phyloP scores from a whole-genome alignment of 2,113 vertebrate species.

The Hemiprocne comata region DNA sequence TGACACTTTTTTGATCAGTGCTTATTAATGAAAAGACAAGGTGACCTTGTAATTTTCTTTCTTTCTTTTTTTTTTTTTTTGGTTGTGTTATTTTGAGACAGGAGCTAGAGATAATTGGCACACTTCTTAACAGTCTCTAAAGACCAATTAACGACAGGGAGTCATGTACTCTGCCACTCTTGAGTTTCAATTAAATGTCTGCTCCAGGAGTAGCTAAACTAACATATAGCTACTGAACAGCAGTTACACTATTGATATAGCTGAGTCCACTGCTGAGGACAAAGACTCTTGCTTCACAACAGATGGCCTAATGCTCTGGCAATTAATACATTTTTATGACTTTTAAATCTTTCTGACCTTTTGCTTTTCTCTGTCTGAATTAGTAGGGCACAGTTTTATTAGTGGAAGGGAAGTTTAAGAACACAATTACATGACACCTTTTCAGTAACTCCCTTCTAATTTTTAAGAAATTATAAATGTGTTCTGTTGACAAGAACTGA shows the following conservation, averaged over 20 bases:
- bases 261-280: constrained; percentile 36
- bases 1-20: neutral
- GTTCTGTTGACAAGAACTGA: neutral
- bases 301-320: constrained; percentile 46
- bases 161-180: constrained; percentile 37
- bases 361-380: constrained; percentile 30
- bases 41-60: constrained; percentile 52
- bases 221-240: constrained; percentile 9
- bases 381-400: neutral
- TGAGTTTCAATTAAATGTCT: constrained; percentile 68
- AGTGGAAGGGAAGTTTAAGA: neutral
- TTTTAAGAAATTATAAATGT: neutral
- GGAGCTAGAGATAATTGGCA: constrained; percentile 55
- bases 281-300: neutral
- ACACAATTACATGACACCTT: neutral
- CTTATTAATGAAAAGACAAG: constrained; percentile 27
- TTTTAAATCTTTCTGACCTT: constrained; percentile 65
- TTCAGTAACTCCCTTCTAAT: neutral
- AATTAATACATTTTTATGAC: constrained; percentile 65
- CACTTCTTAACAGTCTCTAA: constrained; percentile 55
- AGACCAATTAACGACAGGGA: constrained; percentile 74
- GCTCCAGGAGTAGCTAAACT: constrained; percentile 38
- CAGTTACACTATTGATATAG: constrained; percentile 19
- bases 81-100: constrained; percentile 14
- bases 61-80: too few species aligned